Base-by-base conservation (phyloP, 2,797 vertebrate species). In the Poeciliopsis turneri region DNA sequence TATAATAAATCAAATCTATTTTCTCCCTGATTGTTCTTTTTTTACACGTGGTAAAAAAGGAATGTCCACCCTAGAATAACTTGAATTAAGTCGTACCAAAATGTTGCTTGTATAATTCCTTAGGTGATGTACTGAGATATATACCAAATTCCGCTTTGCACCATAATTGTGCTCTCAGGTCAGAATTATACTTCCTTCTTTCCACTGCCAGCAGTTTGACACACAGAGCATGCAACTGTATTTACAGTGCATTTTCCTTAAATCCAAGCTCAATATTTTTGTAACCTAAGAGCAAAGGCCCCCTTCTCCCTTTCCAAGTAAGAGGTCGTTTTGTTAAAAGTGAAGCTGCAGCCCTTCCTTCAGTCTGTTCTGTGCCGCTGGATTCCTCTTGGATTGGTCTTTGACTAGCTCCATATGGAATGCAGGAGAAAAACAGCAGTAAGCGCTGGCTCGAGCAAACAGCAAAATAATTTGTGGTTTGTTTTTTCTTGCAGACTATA, bases 401-500 rank as follows among this genome's bases (percentile, higher is more conserved):
- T 95, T 95, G 94, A 96, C 93, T 95, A 92, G 87, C 92, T 95
- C 93, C 93, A 94, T 95, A 94, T 95, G 95, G 94, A 96, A 96
- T 95, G 94, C 92, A 92, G 92, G 91, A 93, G 92, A 90, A 94
- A 94, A 93, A 89, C 91, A 94, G 91, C 95, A 95, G 94, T 94
- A 93, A 92, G 95, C 73, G 90, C 94, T 96, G 95, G 94, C 94
- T 93, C 82, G 81, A 86, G 89, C 93, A 90, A 89, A 85, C 86
- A 94, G 93, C 94, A 82, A 96, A 93, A 90, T 95, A 89, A 96
- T 95, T 91, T 90, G 94, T 79, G 87, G 87, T 96, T 94, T 96
- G 86, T 93, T 95, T 93, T 91, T 92, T 93, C 89, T 88, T 94
- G 76, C 92, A 99, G 98, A 99, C 94, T 96, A 99, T 94, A 99